Evolutionary conservation across 2,113 vertebrate species (phyloP), one percentile per base, ranked within the genome.

Genomic region (Pseudorectes ferrugineus): DNA sequence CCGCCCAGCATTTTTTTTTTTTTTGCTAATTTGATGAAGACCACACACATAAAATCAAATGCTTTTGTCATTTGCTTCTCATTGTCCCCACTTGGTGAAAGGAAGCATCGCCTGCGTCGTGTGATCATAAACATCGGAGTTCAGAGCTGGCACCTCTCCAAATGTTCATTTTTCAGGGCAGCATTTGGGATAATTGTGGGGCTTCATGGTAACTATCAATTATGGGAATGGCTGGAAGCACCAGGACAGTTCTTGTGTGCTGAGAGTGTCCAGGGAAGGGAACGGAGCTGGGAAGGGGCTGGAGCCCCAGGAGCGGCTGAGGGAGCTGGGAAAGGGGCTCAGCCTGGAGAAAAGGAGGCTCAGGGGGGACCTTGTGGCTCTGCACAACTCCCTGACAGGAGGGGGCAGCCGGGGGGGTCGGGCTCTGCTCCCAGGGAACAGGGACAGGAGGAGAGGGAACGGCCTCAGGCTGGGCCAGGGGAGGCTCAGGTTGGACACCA

Each of bases 31-130:
- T 93, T 96, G 88, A 71, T 89, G 91, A 92, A 95, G 95, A 95
- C 94, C 94, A 95, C 95, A 95, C 92, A 93, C 91, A 65, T 81
- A n/a, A 96, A 95, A 96, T 87, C 68, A 94, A 91, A 86, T 40
- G 72, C 95, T 96, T 96, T 95, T 94, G 96, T 97, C 72, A 57
- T 92, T 95, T 89, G 79, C 74, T 92, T n/a, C 92, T 92, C 86
- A 88, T 97, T 94, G 95, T 94, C 67, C 72, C 71, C 68, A 23
- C 28, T 77, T 11, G 81, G 86, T 92, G 71, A 96, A 95, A 97
- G 92, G 91, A 81, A 83, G 72, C 76, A 80, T 94, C 0, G 79
- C 72, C 85, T 77, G 75, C 4, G 1, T 77, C 8, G 55, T 52
- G 80, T 65, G 72, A 84, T 71, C 80, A 92, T 36, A 84, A 93